Base-by-base conservation (phyloP, 2,113 vertebrate genomes). In the Loxodonta africana region DNA sequence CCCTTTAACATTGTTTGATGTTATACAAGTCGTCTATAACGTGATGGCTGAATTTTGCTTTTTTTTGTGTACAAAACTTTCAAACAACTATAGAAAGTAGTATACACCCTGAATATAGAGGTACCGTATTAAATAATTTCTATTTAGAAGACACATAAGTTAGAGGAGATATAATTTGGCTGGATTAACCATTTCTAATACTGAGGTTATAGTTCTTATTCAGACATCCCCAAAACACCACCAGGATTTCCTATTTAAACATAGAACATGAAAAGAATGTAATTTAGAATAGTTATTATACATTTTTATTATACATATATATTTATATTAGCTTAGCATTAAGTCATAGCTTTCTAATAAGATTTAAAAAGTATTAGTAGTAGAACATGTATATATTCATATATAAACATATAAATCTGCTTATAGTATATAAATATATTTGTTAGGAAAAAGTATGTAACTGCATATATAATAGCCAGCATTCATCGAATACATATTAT, bases 11-110 rank as follows among this genome's bases (percentile, higher is more conserved):
- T 65, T 73, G 37, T 92, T 84, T 86, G 85, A 53, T 73, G 15
- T 65, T 94, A 25, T 46, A 71, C 15, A 30, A 2, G 2, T 81
- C 92, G 67, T 48, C n/a, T 92, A 81, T 74, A 88, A 87, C 25
- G 82, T 93, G 10, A 81, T 96, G 51, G 41, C 5, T 80, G 21
- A 67, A 81, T 4, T 84, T 90, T 6, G 60, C 25, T 81, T 96
- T 78, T 78, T 96, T 88, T 94, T 96, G 71, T 62, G 82, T 94
- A 82, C 69, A 92, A n/a, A 87, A n/a, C 62, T 94, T 95, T 87
- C 6, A 95, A 37, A 82, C 60, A 90, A 53, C 37, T 83, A 5
- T 53, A 92, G 65, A 92, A 92, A 96, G 76, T 95, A 41, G n/a
- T 71, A 90, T 90, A 33, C 9, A 62, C 76, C 91, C 21, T 95